Percentiles rank a stretch among this genome's conserved stretches.
These are phyloP conservation scores for Trachelus iudaicus DNA, from an alignment of 2,888 invertebrate genomes.

Conservation along the genomic window DNA sequence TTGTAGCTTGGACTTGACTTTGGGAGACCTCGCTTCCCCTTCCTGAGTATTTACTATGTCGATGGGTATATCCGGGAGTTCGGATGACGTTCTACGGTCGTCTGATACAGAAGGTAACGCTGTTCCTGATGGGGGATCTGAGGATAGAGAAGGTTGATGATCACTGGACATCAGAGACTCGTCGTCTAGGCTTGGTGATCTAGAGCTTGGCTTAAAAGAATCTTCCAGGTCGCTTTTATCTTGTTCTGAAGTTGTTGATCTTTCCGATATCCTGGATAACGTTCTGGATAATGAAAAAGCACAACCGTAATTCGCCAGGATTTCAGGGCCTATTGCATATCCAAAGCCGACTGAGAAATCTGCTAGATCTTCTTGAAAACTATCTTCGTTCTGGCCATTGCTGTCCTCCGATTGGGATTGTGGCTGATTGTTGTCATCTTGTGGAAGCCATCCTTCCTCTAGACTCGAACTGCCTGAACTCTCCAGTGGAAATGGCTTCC, in stretches of 20 bases:
- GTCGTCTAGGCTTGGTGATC: conserved; percentile 86
- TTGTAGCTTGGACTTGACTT: conserved; percentile 46
- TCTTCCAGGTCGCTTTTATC: conserved; percentile 85
- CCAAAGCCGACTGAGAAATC: conserved; percentile 82
- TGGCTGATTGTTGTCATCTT: conserved; percentile 67
- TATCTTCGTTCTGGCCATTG: conserved; percentile 60
- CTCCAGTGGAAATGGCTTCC: conserved; percentile 86
- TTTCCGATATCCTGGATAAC: conserved; percentile 86
- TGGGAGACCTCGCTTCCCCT: conserved; percentile 58
- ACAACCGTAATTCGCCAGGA: conserved; percentile 78
- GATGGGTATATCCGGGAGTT: conserved; percentile 86
- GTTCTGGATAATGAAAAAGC: conserved; percentile 82
- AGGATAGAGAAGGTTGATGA: conserved; percentile 86
- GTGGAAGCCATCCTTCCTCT: conserved; percentile 85
- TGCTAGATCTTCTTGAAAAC: conserved; percentile 80
- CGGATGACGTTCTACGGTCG: conserved; percentile 84
- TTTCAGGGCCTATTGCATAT: conserved; percentile 78
- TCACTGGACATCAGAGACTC: conserved; percentile 86
- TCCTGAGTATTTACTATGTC: conserved; percentile 72
- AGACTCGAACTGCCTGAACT: conserved; percentile 88
- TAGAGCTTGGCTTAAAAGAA: conserved; percentile 86
- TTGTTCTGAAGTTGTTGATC: conserved; percentile 89
- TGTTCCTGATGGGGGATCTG: conserved; percentile 76
- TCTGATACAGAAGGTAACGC: conserved; percentile 74
- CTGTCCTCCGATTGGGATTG: conserved; percentile 59